Evolutionary conservation across 2,797 vertebrate genomes (phyloP).

Genomic region (Staurois parvus): DNA sequence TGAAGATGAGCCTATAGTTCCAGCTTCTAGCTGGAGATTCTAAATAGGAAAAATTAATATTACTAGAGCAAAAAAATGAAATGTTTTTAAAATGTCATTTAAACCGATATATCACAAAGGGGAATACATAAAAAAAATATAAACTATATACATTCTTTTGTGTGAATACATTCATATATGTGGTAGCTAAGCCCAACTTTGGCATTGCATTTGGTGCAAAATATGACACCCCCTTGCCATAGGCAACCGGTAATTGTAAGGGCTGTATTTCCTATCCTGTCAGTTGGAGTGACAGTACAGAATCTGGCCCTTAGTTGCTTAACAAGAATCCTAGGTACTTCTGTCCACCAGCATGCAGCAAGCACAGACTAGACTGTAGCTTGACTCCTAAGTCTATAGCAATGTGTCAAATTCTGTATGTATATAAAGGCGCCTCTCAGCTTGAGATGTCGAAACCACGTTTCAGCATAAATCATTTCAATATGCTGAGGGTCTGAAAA

Average conservation of each 20-base stretch:
- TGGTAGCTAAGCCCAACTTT: too few species aligned
- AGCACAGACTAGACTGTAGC: background rate
- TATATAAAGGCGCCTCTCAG: constrained; percentile 40
- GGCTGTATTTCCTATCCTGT: background rate
- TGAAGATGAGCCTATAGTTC: too few species aligned
- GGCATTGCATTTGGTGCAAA: too few species aligned
- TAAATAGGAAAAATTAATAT: too few species aligned
- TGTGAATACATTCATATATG: too few species aligned
- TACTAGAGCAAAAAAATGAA: too few species aligned
- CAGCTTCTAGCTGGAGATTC: too few species aligned
- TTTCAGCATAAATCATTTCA: constrained; percentile 47
- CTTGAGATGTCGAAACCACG: constrained; percentile 34
- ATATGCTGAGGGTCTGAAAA: constrained; percentile 45
- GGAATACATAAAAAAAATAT: too few species aligned
- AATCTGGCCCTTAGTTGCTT: background rate
- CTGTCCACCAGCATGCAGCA: background rate
- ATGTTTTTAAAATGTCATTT: too few species aligned
- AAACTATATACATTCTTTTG: too few species aligned
- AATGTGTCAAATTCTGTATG: constrained; percentile 41
- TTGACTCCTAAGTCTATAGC: background rate
- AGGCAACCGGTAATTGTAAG: background rate
- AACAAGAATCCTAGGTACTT: background rate
- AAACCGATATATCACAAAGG: too few species aligned
- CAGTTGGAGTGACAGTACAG: background rate
- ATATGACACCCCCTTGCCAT: too few species aligned